These are phyloP conservation scores for Cephalotes varians DNA, from an alignment of 2,888 invertebrate genomes.

Conservation along the genomic window DNA sequence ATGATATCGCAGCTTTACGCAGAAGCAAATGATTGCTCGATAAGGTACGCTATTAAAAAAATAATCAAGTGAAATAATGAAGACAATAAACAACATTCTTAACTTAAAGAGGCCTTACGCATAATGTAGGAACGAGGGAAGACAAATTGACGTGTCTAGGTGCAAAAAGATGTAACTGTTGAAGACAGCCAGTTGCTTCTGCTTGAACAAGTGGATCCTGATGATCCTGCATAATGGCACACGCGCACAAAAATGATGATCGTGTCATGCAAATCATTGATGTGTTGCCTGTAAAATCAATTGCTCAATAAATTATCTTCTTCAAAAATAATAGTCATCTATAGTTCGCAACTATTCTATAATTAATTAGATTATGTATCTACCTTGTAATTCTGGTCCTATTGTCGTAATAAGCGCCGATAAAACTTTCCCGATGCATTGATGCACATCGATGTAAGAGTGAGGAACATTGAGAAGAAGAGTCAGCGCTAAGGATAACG, in stretches of 20 bases:
- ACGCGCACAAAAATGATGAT: constrained; percentile 95
- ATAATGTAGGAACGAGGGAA: constrained; percentile 96
- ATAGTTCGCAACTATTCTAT: neutral
- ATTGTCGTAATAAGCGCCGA: constrained; percentile 99
- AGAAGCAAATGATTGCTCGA: constrained; percentile 96
- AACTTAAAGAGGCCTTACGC: constrained; percentile 88
- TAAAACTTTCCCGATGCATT: constrained; percentile 96
- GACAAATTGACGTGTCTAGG: constrained; percentile 97
- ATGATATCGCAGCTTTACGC: constrained; percentile 97
- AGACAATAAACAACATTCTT: neutral
- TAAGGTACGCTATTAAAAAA: constrained; percentile 90
- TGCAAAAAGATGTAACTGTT: constrained; percentile 99
- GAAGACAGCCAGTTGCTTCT: constrained; percentile 98
- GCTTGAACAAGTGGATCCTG: constrained; percentile 97
- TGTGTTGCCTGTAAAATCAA: constrained; percentile 88
- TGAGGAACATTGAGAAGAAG: constrained; percentile 96
- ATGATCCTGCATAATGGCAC: constrained; percentile 96
- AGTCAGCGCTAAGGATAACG: constrained; percentile 95
- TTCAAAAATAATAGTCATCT: neutral
- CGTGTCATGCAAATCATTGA: constrained; percentile 91
- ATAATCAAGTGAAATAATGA: neutral
- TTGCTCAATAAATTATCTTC: neutral
- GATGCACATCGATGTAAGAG: constrained; percentile 95
- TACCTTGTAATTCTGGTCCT: constrained; percentile 98
- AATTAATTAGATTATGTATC: neutral